phyloP scores from a whole-genome alignment of 2,888 invertebrate genomes.

The Tuta absoluta region DNA sequence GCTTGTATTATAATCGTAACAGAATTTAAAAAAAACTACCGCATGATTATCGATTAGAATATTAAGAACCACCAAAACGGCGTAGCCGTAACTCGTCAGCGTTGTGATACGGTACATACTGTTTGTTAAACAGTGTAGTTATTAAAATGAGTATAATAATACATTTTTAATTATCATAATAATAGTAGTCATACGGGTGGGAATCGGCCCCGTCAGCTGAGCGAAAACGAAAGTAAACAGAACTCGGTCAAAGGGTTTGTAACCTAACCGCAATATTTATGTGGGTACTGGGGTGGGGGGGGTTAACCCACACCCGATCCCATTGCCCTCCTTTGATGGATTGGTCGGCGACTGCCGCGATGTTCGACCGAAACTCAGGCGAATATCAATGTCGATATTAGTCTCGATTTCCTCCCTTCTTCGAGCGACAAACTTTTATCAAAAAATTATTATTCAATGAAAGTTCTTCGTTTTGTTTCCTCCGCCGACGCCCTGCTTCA shows the following conservation, averaged over 20 bases:
- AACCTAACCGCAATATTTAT: constrained; percentile 82
- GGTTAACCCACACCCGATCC: constrained; percentile 71
- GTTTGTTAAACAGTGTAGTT: constrained; percentile 39
- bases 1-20: constrained; percentile 11
- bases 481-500: constrained; percentile 46
- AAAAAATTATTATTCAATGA: constrained; percentile 73
- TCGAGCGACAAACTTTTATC: constrained; percentile 65
- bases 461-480: constrained; percentile 74
- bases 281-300: constrained; percentile 67
- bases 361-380: constrained; percentile 74
- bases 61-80: not conserved
- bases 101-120: not conserved
- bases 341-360: constrained; percentile 79
- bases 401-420: constrained; percentile 70
- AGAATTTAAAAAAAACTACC: not conserved
- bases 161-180: constrained; percentile 79
- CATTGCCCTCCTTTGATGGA: constrained; percentile 80
- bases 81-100: not conserved
- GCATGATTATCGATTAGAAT: constrained; percentile 4
- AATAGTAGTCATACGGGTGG: constrained; percentile 70
- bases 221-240: constrained; percentile 82
- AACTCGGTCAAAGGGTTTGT: constrained; percentile 83
- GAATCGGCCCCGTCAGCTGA: constrained; percentile 79
- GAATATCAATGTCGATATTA: constrained; percentile 68
- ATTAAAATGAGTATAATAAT: constrained; percentile 60